phyloP scores from a whole-genome alignment of 2,888 invertebrate species.

The Dynastes maya region DNA sequence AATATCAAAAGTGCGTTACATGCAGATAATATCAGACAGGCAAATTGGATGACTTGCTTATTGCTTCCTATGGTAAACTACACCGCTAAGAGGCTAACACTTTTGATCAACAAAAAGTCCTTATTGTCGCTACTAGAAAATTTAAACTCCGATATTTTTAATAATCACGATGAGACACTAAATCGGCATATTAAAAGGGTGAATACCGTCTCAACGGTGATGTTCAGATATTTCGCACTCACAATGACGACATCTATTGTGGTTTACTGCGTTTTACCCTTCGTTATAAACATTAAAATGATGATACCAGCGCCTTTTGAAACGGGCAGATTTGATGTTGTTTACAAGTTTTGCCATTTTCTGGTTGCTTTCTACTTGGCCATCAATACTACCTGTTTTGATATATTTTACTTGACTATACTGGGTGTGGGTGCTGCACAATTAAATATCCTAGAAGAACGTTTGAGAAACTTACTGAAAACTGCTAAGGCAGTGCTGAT shows the following conservation, averaged over 20 bases:
- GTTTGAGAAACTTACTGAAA: not conserved
- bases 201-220: not conserved
- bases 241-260: not conserved
- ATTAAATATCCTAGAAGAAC: constrained; percentile 30
- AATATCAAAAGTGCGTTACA: not conserved
- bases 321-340: constrained; percentile 15
- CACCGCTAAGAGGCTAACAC: not conserved
- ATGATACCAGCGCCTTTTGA: constrained; percentile 36
- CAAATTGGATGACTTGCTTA: not conserved
- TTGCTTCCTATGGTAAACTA: not conserved
- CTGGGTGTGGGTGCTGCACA: constrained; percentile 33
- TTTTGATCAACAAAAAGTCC: not conserved
- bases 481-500: too few relatives aligned
- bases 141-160: constrained; percentile 35
- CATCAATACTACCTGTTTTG: constrained; percentile 26
- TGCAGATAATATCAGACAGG: not conserved
- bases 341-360: constrained; percentile 43
- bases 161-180: constrained; percentile 30
- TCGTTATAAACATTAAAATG: constrained; percentile 14
- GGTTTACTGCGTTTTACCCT: constrained; percentile 30
- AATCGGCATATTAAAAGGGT: constrained; percentile 17
- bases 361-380: not conserved
- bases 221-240: not conserved
- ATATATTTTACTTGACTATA: constrained; percentile 28
- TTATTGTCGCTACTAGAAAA: constrained; percentile 29